phyloP scores from a whole-genome alignment of 2,113 vertebrate species.

The Oriolus oriolus region DNA sequence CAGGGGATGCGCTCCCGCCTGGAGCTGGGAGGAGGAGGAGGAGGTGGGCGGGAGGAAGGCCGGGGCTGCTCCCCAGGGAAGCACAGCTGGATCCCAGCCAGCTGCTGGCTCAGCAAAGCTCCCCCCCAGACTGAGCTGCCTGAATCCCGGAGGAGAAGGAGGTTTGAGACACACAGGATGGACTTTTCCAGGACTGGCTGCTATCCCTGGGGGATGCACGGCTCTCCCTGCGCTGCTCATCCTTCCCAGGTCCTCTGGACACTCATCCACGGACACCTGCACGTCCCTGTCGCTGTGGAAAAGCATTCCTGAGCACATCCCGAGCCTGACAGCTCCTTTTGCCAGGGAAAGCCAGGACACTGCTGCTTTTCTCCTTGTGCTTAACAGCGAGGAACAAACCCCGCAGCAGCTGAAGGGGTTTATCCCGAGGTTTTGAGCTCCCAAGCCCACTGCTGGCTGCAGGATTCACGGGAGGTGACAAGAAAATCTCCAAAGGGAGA shows the following conservation, averaged over 20 bases:
- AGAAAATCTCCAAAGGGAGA: neutral
- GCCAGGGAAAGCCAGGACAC: neutral
- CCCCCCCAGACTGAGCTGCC: neutral
- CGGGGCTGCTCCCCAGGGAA: neutral
- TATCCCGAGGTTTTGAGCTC: neutral
- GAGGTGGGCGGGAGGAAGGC: neutral
- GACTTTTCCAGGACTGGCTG: neutral
- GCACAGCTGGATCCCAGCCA: neutral
- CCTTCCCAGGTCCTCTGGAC: neutral
- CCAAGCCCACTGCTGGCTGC: neutral
- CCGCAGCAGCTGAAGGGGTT: fast-evolving
- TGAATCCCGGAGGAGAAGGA: neutral
- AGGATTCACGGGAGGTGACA: fast-evolving
- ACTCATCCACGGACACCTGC: neutral
- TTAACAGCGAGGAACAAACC: fast-evolving
- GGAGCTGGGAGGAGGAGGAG: neutral
- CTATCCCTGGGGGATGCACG: neutral
- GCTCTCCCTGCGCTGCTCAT: neutral
- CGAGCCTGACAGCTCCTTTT: neutral
- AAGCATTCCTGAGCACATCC: neutral
- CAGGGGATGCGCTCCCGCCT: neutral
- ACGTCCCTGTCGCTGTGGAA: fast-evolving
- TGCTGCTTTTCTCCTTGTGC: neutral
- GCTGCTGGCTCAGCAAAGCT: neutral
- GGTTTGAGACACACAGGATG: fast-evolving